phyloP scores from a whole-genome alignment of 2,888 invertebrate species.

The Harmothoe impar region DNA sequence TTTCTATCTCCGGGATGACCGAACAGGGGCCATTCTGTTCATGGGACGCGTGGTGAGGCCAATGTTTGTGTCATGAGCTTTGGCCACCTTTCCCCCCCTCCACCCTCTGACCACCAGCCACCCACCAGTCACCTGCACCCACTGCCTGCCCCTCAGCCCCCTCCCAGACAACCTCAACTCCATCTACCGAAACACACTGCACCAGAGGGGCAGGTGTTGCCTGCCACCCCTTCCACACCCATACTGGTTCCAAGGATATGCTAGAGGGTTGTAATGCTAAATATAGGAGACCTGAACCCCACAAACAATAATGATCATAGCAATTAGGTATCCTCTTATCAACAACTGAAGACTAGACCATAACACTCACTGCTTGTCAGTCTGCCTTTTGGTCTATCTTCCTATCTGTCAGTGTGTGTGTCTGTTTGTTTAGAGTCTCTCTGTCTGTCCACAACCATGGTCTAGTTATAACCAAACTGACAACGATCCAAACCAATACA shows the following conservation, averaged over 20 bases:
- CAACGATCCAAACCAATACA: no score
- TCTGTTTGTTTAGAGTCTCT: no score
- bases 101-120: not conserved
- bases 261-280: no score
- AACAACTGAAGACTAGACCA: not conserved
- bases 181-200: not conserved
- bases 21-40: constrained; percentile 71
- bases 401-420: not conserved
- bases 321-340: no score
- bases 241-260: no score
- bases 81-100: not conserved
- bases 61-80: constrained; percentile 50
- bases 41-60: constrained; percentile 72
- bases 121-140: not conserved
- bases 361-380: not conserved
- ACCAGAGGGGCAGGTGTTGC: not conserved
- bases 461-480: no score
- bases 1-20: constrained; percentile 71
- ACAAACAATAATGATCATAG: no score
- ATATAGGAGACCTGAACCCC: no score
- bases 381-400: constrained; percentile 15
- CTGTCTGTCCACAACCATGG: no score
- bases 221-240: not conserved
- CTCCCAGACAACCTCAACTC: not conserved
- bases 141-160: not conserved